phyloP scores from a whole-genome alignment of 2,888 invertebrate genomes.

The Unio delphinus region DNA sequence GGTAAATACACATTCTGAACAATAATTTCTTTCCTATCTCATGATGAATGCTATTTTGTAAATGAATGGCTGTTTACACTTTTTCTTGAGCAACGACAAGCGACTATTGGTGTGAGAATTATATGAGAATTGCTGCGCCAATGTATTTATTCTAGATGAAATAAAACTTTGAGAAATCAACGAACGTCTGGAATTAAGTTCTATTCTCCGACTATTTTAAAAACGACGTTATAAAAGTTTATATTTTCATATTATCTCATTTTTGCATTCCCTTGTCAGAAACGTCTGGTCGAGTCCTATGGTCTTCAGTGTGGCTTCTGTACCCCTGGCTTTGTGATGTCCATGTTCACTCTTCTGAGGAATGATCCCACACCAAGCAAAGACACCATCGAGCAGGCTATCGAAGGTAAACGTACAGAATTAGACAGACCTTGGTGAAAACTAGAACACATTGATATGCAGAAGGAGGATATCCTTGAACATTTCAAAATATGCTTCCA shows the following conservation, averaged over 20 bases:
- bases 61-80: too few relatives aligned
- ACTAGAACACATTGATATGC: too few relatives aligned
- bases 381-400: slow-evolving; percentile 79
- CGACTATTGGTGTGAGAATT: too few relatives aligned
- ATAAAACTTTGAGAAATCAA: too few relatives aligned
- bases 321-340: slow-evolving; percentile 97
- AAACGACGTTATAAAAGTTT: too few relatives aligned
- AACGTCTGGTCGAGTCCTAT: slow-evolving; percentile 86
- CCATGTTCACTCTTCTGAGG: slow-evolving; percentile 91
- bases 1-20: slow-evolving; percentile 32
- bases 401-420: slow-evolving; percentile 45
- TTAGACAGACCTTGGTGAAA: neutral
- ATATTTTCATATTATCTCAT: neutral
- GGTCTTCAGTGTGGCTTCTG: slow-evolving; percentile 97
- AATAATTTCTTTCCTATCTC: neutral
- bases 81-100: too few relatives aligned
- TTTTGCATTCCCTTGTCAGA: slow-evolving; percentile 25
- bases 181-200: neutral
- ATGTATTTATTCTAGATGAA: too few relatives aligned
- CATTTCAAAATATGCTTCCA: too few relatives aligned
- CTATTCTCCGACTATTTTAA: too few relatives aligned
- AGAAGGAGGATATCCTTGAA: too few relatives aligned
- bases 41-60: too few relatives aligned
- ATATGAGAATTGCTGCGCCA: too few relatives aligned
- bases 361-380: slow-evolving; percentile 81